Evolutionary conservation across 2,888 invertebrate species (phyloP).

Genomic region (Carterocephalus palaemon): DNA sequence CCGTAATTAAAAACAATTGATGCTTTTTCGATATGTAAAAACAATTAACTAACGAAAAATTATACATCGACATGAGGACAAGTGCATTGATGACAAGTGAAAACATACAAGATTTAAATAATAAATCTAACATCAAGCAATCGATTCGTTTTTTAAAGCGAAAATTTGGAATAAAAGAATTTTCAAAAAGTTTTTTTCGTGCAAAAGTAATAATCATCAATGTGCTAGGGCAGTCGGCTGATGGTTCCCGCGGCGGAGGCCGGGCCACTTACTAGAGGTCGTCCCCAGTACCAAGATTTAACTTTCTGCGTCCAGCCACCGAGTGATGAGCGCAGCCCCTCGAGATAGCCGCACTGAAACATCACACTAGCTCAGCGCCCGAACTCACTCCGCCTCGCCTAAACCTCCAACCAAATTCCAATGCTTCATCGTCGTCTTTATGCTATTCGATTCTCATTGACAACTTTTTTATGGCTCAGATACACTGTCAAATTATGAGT

Average conservation of each 20-base stretch:
- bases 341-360: slow-evolving; percentile 94
- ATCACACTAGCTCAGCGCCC: slow-evolving; percentile 77
- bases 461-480: slow-evolving; percentile 1
- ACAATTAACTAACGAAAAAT: slow-evolving; percentile 51
- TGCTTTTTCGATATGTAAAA: slow-evolving; percentile 42
- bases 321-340: slow-evolving; percentile 95
- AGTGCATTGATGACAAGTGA: slow-evolving; percentile 70
- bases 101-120: slow-evolving; percentile 57
- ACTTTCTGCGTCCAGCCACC: slow-evolving; percentile 98
- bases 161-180: slow-evolving; percentile 58
- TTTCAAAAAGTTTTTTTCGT: slow-evolving; percentile 53
- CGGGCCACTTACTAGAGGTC: slow-evolving; percentile 94
- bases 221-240: slow-evolving; percentile 74
- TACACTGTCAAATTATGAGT: too few relatives aligned
- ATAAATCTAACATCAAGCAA: slow-evolving; percentile 69
- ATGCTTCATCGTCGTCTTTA: slow-evolving; percentile 8
- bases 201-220: slow-evolving; percentile 72
- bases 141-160: slow-evolving; percentile 65
- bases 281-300: slow-evolving; percentile 98
- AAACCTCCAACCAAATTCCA: slow-evolving; percentile 13
- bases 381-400: slow-evolving; percentile 43
- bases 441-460: not conserved
- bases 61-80: slow-evolving; percentile 66
- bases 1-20: slow-evolving; percentile 39
- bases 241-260: slow-evolving; percentile 64